phyloP scores from a whole-genome alignment of 2,797 vertebrate genomes.

The Enteromius anoplus region DNA sequence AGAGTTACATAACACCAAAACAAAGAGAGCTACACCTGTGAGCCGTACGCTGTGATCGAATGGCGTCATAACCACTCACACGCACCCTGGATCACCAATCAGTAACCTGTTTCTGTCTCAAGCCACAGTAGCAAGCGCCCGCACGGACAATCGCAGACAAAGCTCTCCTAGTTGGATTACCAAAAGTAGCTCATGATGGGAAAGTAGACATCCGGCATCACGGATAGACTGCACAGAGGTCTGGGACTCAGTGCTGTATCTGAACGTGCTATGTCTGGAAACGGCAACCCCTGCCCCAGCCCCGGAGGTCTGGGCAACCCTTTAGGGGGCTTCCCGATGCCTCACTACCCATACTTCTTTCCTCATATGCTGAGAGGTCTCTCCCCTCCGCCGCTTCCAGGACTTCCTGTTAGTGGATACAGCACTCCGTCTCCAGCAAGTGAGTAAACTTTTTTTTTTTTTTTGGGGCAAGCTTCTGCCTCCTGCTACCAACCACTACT shows the following conservation, averaged over 20 bases:
- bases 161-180: slow-evolving; percentile 33
- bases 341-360: slow-evolving; percentile 87
- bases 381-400: slow-evolving; percentile 79
- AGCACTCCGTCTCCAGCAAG: slow-evolving; percentile 90
- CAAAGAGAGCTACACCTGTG: neutral
- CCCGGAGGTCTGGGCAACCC: slow-evolving; percentile 59
- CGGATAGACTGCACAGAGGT: slow-evolving; percentile 30
- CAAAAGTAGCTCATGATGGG: slow-evolving; percentile 42
- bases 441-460: slow-evolving; percentile 70
- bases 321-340: slow-evolving; percentile 81
- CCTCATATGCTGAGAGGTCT: slow-evolving; percentile 84
- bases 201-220: slow-evolving; percentile 19
- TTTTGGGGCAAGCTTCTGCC: neutral
- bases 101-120: slow-evolving; percentile 7
- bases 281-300: slow-evolving; percentile 80
- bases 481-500: neutral
- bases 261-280: slow-evolving; percentile 80
- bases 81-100: slow-evolving; percentile 8
- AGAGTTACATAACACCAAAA: slow-evolving; percentile 26
- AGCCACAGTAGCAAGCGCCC: slow-evolving; percentile 9
- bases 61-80: slow-evolving; percentile 25
- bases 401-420: slow-evolving; percentile 85
- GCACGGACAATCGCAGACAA: slow-evolving; percentile 6
- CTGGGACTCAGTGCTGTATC: slow-evolving; percentile 44
- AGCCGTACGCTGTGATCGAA: slow-evolving; percentile 2